A percentile compares a stretch with the other conserved stretches of the same genome.
These are phyloP conservation scores for Tragelaphus strepsiceros DNA, from an alignment of 2,113 vertebrate species.

Conservation along the genomic window DNA sequence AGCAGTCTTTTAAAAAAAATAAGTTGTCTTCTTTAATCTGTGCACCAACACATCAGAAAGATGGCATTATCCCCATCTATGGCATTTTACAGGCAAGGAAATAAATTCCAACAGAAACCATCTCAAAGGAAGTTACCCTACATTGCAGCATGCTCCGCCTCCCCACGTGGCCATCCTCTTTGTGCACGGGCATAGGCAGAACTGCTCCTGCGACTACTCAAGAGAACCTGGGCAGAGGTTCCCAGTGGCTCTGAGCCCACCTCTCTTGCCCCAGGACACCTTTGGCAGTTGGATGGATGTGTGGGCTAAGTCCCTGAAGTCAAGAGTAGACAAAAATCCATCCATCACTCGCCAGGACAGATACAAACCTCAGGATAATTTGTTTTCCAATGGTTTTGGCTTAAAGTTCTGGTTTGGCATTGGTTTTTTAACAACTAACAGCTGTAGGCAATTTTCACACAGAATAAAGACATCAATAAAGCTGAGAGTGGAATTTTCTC, in stretches of 20 bases:
- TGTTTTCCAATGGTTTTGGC: slow-evolving; percentile 72
- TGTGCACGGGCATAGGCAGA: not conserved
- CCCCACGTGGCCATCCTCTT: not conserved
- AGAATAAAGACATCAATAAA: slow-evolving; percentile 70
- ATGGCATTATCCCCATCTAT: not conserved
- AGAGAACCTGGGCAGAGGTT: not conserved
- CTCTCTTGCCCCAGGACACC: not conserved
- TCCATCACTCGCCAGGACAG: slow-evolving; percentile 63
- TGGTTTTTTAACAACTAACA: slow-evolving; percentile 63
- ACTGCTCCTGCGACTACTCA: not conserved
- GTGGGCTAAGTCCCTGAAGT: slow-evolving; percentile 56
- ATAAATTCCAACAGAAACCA: not conserved
- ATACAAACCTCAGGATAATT: slow-evolving; percentile 71
- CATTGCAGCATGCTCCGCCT: not conserved
- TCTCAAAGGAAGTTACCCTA: not conserved
- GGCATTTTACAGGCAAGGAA: not conserved
- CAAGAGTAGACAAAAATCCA: slow-evolving; percentile 64
- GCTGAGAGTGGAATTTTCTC: slow-evolving; percentile 43
- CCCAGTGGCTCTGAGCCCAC: not conserved
- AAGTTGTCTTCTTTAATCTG: not conserved
- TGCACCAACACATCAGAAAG: not conserved
- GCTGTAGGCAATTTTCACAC: slow-evolving; percentile 66
- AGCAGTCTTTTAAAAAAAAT: not conserved
- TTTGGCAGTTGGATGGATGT: slow-evolving; percentile 26
- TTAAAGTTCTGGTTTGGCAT: slow-evolving; percentile 64